Percentiles rank a stretch among this genome's conserved stretches.
Conservation (phyloP, 1,140 invertebrate genomes). For the Zaprionus davidi region DNA sequence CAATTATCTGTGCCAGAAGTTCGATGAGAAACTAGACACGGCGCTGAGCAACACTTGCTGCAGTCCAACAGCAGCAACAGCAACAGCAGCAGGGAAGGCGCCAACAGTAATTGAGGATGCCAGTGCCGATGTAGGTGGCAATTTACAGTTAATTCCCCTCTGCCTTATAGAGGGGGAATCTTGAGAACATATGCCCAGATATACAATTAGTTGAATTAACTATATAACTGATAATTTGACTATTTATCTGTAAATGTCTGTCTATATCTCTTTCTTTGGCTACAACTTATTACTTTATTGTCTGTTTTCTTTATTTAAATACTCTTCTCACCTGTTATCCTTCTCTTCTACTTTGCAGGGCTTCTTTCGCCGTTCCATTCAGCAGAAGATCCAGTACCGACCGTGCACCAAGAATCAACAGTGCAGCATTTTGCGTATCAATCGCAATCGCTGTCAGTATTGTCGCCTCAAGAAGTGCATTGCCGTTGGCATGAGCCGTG, state of each 20-base stretch:
- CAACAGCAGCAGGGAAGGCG: constrained; percentile 37
- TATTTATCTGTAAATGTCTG: no score
- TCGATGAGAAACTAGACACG: constrained; percentile 81
- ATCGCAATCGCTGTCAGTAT: constrained; percentile 98
- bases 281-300: no score
- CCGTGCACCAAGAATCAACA: constrained; percentile 99
- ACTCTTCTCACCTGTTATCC: background rate
- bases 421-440: constrained; percentile 97
- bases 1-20: constrained; percentile 83
- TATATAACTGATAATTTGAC: no score
- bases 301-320: background rate
- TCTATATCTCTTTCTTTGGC: no score
- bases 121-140: constrained; percentile 66
- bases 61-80: constrained; percentile 29
- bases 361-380: constrained; percentile 95
- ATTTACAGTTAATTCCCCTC: no score
- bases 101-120: constrained; percentile 61
- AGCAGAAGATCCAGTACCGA: constrained; percentile 99
- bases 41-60: constrained; percentile 48
- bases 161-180: no score
- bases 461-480: constrained; percentile 99
- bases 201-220: no score
- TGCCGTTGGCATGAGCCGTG: constrained; percentile 98
- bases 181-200: no score
- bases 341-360: constrained; percentile 87